Evolutionary conservation across 2,797 vertebrate species (phyloP).

Genomic region (Peromyscus aztecus): DNA sequence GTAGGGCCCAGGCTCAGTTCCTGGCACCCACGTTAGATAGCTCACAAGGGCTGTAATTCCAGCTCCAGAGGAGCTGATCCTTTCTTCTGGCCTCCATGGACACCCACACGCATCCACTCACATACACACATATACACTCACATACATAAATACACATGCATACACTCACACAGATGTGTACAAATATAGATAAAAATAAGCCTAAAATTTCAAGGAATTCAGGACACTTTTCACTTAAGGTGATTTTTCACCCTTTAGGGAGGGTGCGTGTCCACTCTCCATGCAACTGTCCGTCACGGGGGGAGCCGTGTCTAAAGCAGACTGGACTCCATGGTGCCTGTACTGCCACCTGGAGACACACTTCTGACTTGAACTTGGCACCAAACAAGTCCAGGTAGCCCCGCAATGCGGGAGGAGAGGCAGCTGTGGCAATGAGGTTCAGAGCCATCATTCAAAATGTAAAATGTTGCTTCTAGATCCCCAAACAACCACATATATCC

Average conservation of each 20-base stretch:
- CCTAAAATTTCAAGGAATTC: neutral
- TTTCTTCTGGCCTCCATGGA: neutral
- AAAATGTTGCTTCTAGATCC: neutral
- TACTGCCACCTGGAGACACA: too few species aligned
- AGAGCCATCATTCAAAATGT: neutral
- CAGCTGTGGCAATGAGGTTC: neutral
- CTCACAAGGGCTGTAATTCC: neutral
- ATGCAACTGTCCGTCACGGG: neutral
- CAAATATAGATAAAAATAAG: neutral
- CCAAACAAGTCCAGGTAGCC: neutral
- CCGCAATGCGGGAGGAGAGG: neutral
- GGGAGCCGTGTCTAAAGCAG: neutral
- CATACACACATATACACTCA: neutral
- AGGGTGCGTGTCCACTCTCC: too few species aligned
- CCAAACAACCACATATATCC: neutral
- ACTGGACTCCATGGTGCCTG: neutral
- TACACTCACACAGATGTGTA: neutral
- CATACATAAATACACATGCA: neutral
- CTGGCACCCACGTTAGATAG: neutral
- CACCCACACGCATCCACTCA: neutral
- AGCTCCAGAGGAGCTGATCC: neutral
- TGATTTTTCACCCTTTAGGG: neutral
- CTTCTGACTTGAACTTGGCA: neutral
- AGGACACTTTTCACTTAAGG: neutral
- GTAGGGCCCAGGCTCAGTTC: neutral